phyloP scores from a whole-genome alignment of 2,797 vertebrate species.

The Pseudochaenichthys georgianus region DNA sequence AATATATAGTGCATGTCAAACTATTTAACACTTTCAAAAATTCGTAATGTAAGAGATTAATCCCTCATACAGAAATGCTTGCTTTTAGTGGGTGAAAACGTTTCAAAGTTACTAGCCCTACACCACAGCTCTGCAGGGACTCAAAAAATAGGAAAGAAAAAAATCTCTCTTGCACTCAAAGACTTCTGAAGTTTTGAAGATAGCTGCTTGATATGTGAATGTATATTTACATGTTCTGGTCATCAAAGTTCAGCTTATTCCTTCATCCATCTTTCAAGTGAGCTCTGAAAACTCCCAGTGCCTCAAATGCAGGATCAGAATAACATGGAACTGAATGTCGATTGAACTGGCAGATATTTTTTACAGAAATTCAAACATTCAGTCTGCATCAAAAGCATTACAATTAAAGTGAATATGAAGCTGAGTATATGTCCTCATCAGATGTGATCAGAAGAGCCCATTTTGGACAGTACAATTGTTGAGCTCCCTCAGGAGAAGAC shows the following conservation, averaged over 20 bases:
- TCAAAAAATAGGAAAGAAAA: background rate
- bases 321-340: background rate
- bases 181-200: conserved; percentile 4
- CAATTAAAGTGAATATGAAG: background rate
- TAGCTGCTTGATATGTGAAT: background rate
- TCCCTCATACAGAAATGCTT: background rate
- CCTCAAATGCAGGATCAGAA: background rate
- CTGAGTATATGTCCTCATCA: background rate
- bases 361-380: conserved; percentile 1
- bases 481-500: conserved; percentile 24
- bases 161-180: background rate
- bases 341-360: too few relatives aligned
- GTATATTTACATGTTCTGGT: background rate
- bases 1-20: background rate
- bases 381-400: background rate
- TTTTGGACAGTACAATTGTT: conserved; percentile 18
- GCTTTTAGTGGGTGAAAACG: conserved; percentile 2
- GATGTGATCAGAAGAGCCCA: conserved; percentile 18
- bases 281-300: background rate
- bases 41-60: background rate
- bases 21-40: background rate
- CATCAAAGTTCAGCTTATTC: background rate
- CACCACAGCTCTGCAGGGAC: background rate
- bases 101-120: background rate
- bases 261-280: background rate